Evolutionary conservation across 1,140 invertebrate genomes (phyloP).

Genomic region (Leptinotarsa defecta): DNA sequence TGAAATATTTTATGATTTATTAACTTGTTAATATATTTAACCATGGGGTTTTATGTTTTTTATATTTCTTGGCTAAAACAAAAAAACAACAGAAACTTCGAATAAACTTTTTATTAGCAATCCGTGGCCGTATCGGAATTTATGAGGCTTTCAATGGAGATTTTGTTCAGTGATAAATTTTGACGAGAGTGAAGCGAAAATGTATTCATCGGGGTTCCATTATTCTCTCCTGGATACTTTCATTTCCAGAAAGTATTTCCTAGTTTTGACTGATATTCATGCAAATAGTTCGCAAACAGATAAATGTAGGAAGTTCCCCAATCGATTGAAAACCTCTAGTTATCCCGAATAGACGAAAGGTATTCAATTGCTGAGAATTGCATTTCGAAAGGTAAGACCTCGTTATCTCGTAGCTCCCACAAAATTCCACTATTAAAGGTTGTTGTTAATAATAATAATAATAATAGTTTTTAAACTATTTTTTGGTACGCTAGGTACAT

Average conservation of each 20-base stretch:
- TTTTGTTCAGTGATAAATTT: neutral
- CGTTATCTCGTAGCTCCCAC: no score
- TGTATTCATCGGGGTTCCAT: neutral
- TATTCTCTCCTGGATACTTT: neutral
- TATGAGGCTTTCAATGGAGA: neutral
- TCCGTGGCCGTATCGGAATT: neutral
- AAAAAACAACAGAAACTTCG: neutral
- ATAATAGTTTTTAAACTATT: no score
- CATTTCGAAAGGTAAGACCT: no score
- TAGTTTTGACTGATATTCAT: no score
- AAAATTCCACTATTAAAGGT: no score
- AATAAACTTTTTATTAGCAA: constrained; percentile 1
- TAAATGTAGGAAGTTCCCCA: no score
- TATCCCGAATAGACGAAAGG: no score
- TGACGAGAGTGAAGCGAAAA: neutral
- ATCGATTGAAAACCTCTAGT: no score
- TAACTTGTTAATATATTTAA: neutral
- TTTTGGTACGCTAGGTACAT: no score
- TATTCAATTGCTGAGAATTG: no score
- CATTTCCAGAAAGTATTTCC: neutral
- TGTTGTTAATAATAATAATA: no score
- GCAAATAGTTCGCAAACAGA: no score
- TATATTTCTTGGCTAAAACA: neutral
- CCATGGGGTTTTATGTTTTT: constrained; percentile 8
- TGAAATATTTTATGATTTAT: neutral